Evolutionary conservation across 2,113 vertebrate genomes (phyloP), one percentile per base, ranked within the genome.

Genomic region (Lichenostomus cassidix): DNA sequence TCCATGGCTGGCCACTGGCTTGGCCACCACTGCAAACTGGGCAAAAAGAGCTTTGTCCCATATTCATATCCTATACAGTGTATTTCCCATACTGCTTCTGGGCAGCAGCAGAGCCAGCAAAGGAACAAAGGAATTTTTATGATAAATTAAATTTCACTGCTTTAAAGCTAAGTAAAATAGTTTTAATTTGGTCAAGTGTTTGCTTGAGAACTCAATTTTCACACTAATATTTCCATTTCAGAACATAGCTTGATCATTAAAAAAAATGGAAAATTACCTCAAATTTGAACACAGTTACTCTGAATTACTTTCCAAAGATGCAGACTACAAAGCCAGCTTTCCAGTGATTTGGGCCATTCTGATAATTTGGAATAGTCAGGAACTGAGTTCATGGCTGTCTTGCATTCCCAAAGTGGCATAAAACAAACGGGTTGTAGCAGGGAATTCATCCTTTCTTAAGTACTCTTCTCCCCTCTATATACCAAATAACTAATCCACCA

Each of bases 51-150:
- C 21, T 83, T 49, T 4, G 0, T 41, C 25, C 28, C 44, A 11
- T 4, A 9, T 20, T 55, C 28, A 31, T 0, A 0, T 20, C 33
- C 22, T 31, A 12, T 55, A 46, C 6, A 1, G 0, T 4, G 6
- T 15, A 46, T 33, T 83, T 83, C 59, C 64, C 41, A 37, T 28
- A 5, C 21, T 24, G 20, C 47, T 81, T n/a, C 79, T 39, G 50
- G 27, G 42, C 44, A 56, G 41, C 3, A 56, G 53, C 11, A 12
- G 33, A 64, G 63, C 58, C 83, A 77, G 29, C 16, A 69, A 77
- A 46, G 1, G 5, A 35, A 27, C 16, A 69, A 77, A 46, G 1
- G 5, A 35, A 27, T 44, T 58, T 33, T 62, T 50, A 46, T 42
- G 28, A 73, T 28, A 71, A 88, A 47, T 7, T 1, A 82, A 75